Conservation (phyloP, 2,113 vertebrate species). For the Ammospiza nelsoni region DNA sequence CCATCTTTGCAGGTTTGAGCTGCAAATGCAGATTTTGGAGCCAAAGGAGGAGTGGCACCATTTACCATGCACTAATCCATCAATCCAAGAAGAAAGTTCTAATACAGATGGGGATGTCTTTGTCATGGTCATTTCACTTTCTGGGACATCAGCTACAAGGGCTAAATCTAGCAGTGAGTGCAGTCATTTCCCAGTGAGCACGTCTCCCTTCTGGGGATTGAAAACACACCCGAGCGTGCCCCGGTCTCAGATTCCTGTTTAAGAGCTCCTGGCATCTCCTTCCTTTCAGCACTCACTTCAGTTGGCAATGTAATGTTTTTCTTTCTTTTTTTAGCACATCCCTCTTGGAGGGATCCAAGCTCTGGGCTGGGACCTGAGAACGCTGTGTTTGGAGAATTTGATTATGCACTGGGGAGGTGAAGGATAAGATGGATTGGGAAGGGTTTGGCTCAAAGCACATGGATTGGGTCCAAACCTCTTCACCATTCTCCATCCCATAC, state of each 20-base stretch:
- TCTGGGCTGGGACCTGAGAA: constrained; percentile 33
- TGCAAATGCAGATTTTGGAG: background rate
- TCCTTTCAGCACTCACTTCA: constrained; percentile 48
- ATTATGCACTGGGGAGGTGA: constrained; percentile 41
- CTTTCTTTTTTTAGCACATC: constrained; percentile 50
- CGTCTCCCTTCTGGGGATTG: background rate
- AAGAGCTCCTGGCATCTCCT: constrained; percentile 53
- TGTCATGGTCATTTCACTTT: background rate
- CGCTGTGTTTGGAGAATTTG: background rate
- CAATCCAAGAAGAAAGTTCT: background rate
- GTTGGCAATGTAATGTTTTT: constrained; percentile 45
- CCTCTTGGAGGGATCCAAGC: background rate
- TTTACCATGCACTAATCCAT: background rate
- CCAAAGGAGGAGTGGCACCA: background rate
- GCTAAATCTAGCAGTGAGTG: background rate
- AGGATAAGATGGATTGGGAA: background rate
- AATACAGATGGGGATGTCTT: background rate
- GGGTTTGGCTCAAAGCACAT: constrained; percentile 11
- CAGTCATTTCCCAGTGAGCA: constrained; percentile 19
- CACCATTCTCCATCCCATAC: background rate
- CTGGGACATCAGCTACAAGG: background rate
- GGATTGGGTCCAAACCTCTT: constrained; percentile 9
- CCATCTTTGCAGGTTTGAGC: background rate
- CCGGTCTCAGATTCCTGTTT: background rate
- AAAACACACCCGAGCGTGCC: background rate